phyloP scores from a whole-genome alignment of 2,888 invertebrate species.

The Agonum fuliginosum region DNA sequence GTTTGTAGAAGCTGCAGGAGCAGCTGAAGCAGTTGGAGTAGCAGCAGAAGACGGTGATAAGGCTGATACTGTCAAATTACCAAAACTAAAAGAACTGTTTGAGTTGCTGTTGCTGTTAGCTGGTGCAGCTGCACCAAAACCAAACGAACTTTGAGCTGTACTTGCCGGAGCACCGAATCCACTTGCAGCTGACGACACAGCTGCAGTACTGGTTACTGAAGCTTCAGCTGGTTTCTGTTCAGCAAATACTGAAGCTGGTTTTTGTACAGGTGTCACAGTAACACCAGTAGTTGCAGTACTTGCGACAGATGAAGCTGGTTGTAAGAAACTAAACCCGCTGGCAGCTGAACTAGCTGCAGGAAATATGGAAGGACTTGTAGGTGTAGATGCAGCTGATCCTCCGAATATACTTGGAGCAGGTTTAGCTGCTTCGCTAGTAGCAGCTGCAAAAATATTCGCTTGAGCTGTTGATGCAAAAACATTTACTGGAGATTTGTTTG shows the following conservation, averaged over 20 bases:
- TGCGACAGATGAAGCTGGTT: no score
- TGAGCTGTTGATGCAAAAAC: slow-evolving; percentile 65
- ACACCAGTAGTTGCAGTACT: neutral
- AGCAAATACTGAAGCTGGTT: slow-evolving; percentile 21
- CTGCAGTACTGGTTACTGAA: slow-evolving; percentile 39
- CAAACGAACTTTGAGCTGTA: slow-evolving; percentile 35
- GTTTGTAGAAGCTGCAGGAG: slow-evolving; percentile 56
- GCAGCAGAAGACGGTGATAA: slow-evolving; percentile 57
- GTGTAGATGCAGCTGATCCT: slow-evolving; percentile 59
- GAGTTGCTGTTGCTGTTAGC: neutral
- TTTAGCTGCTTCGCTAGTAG: slow-evolving; percentile 55
- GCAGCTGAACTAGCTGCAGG: slow-evolving; percentile 57
- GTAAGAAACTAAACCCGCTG: slow-evolving; percentile 50
- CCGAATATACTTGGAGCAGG: slow-evolving; percentile 60
- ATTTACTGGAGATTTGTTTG: no score
- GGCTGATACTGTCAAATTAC: slow-evolving; percentile 59
- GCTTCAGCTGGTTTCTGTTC: slow-evolving; percentile 27
- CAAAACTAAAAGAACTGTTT: slow-evolving; percentile 44
- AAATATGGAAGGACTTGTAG: neutral
- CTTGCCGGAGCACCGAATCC: slow-evolving; percentile 60
- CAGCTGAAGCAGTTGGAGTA: slow-evolving; percentile 55
- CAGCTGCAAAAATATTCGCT: no score
- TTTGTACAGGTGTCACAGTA: neutral
- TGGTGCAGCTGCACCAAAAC: slow-evolving; percentile 39
- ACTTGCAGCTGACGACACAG: slow-evolving; percentile 46